phyloP scores from a whole-genome alignment of 2,113 vertebrate genomes.

The Muscicapa adusta region DNA sequence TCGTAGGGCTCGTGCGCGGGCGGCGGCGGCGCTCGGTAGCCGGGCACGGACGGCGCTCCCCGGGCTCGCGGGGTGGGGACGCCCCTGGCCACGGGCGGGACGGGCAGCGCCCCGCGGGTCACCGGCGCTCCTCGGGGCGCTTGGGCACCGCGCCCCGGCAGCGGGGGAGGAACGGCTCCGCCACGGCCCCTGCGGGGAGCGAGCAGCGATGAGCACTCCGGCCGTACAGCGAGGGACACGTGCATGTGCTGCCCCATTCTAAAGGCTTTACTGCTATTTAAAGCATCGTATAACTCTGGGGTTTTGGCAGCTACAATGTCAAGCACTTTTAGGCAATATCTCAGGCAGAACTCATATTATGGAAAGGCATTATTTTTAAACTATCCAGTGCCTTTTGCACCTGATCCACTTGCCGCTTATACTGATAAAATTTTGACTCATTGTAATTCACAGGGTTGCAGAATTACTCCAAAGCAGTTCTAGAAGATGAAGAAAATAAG shows the following conservation, averaged over 20 bases:
- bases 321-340: background rate
- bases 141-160: constrained; percentile 83
- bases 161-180: constrained; percentile 74
- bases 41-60: constrained; percentile 74
- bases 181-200: constrained; percentile 82
- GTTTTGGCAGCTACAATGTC: background rate
- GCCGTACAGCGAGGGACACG: accelerated
- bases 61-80: constrained; percentile 78
- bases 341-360: background rate
- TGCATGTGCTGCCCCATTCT: background rate
- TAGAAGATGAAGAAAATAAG: background rate
- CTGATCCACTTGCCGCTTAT: background rate
- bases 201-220: background rate
- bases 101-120: constrained; percentile 79
- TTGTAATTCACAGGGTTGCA: background rate
- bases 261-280: background rate
- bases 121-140: constrained; percentile 81
- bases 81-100: constrained; percentile 79
- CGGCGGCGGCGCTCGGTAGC: constrained; percentile 83
- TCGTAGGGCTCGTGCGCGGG: constrained; percentile 88
- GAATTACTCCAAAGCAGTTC: background rate
- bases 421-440: background rate
- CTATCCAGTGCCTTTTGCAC: background rate
- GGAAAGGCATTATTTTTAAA: background rate
- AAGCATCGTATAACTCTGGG: accelerated